Percentiles rank a stretch among this genome's conserved stretches.
Evolutionary conservation across 2,888 invertebrate genomes (phyloP).

Genomic region (Tyria jacobaeae): DNA sequence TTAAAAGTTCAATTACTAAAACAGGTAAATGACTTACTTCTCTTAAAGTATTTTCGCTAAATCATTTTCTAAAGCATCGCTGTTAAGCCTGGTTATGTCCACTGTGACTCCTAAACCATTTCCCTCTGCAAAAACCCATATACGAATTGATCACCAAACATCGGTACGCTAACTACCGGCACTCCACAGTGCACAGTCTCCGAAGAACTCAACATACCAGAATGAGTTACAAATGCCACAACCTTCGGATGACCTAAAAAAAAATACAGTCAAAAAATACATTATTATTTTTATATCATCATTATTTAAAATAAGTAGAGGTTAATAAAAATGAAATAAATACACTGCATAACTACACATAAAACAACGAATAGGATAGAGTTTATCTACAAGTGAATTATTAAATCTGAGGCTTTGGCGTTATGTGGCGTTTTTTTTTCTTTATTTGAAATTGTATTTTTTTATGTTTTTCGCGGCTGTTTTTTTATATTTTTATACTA

Average conservation of each 20-base stretch:
- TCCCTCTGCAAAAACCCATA: conserved; percentile 77
- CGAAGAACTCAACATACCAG: conserved; percentile 81
- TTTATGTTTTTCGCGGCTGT: no score
- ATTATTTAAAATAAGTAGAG: no score
- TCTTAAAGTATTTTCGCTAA: conserved; percentile 40
- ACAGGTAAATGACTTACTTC: conserved; percentile 41
- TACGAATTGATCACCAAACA: conserved; percentile 83
- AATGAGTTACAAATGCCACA: conserved; percentile 81
- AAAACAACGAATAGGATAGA: no score
- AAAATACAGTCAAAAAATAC: conserved; percentile 5
- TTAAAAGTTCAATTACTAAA: no score
- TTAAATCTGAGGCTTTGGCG: no score
- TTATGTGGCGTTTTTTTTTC: no score
- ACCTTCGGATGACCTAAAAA: conserved; percentile 81
- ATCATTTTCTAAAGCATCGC: conserved; percentile 32
- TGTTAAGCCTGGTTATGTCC: conserved; percentile 47
- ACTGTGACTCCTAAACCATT: conserved; percentile 77
- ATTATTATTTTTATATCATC: no score
- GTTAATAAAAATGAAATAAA: no score
- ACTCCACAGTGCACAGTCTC: conserved; percentile 77
- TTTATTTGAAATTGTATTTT: no score
- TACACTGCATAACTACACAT: no score
- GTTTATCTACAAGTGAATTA: no score
- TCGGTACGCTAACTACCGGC: conserved; percentile 80
- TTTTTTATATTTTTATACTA: no score